A percentile compares a stretch with the other conserved stretches of the same genome.
phyloP scores from a whole-genome alignment of 2,797 vertebrate species.

The Chloroceryle amazona region DNA sequence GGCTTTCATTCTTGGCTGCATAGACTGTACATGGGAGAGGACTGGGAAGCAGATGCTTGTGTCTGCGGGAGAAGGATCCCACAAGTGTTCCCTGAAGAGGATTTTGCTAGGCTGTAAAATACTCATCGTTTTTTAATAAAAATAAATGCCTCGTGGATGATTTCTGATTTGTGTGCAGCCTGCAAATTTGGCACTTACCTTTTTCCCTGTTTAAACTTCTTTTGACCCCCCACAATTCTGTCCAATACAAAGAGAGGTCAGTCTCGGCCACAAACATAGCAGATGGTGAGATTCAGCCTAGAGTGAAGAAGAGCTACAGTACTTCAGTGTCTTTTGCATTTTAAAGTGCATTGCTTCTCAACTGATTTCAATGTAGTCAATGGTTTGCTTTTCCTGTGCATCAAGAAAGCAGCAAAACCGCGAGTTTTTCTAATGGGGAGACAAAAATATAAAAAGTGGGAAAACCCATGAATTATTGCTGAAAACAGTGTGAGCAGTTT shows the following conservation, averaged over 20 bases:
- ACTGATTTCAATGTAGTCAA: neutral
- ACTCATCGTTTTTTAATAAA: constrained; percentile 11
- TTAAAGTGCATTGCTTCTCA: neutral
- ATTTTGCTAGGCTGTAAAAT: neutral
- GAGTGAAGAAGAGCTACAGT: neutral
- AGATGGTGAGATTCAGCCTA: constrained; percentile 43
- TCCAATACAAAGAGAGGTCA: constrained; percentile 19
- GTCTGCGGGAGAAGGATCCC: neutral
- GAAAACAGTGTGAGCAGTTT: neutral
- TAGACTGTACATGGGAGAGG: neutral
- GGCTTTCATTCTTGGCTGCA: neutral
- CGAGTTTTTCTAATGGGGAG: neutral
- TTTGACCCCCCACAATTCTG: constrained; percentile 12
- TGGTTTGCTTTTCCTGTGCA: neutral
- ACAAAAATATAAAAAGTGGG: neutral
- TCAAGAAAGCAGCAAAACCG: neutral
- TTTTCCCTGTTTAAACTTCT: constrained; percentile 16
- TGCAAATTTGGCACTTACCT: neutral
- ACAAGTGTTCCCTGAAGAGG: neutral
- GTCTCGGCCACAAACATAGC: neutral
- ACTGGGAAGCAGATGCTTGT: neutral
- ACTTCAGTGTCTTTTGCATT: constrained; percentile 8
- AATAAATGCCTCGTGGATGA: neutral
- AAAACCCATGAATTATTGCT: neutral
- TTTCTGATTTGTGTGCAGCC: neutral